phyloP scores from a whole-genome alignment of 2,113 vertebrate species.

The Willisornis vidua region DNA sequence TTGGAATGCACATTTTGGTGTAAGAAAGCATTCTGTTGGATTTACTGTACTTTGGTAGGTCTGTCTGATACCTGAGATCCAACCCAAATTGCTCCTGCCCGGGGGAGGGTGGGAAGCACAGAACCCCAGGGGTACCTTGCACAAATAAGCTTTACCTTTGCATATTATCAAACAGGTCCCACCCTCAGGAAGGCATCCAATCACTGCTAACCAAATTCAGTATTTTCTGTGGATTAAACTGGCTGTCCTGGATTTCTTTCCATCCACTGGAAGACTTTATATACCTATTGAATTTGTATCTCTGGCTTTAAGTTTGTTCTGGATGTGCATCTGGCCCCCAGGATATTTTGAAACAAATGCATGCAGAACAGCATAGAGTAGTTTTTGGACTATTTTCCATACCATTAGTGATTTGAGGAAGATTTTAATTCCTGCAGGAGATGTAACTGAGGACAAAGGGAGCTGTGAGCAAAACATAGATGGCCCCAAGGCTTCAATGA shows the following conservation, averaged over 20 bases:
- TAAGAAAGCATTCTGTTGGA: conserved; percentile 33
- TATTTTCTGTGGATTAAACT: background rate
- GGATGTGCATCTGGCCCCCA: background rate
- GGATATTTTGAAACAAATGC: background rate
- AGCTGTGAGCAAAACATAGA: background rate
- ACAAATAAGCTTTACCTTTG: background rate
- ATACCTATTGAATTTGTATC: background rate
- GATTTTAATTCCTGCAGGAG: background rate
- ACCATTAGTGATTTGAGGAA: background rate
- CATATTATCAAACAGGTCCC: background rate
- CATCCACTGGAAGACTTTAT: background rate
- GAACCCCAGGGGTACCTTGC: background rate
- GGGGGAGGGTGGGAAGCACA: background rate
- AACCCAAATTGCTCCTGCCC: background rate
- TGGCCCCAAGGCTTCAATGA: background rate
- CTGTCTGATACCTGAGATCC: background rate
- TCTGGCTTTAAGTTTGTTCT: background rate
- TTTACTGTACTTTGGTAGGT: conserved; percentile 42
- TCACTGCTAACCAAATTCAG: background rate
- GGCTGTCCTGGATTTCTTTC: background rate
- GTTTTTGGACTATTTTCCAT: background rate
- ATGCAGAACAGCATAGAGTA: background rate
- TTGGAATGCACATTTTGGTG: conserved; percentile 33
- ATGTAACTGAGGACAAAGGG: background rate
- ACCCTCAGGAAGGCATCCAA: background rate